Evolutionary conservation across 1,140 invertebrate species (phyloP).

Genomic region (Ceratina japonica): DNA sequence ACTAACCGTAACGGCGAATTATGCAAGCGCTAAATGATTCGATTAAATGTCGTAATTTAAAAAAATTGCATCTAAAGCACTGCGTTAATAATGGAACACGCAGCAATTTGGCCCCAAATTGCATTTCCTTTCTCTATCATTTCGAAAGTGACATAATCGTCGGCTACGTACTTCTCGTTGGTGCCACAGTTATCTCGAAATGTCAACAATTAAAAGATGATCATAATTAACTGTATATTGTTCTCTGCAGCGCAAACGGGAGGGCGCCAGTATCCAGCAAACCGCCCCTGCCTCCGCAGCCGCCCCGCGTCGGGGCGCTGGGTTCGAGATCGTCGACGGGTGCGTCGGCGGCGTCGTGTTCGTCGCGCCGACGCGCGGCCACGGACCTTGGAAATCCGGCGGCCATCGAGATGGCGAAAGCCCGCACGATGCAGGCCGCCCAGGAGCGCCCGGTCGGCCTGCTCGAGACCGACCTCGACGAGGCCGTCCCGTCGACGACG

Average conservation of each 20-base stretch:
- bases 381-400: conserved; percentile 78
- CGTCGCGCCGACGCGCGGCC: conserved; percentile 77
- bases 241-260: conserved; percentile 66
- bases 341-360: conserved; percentile 61
- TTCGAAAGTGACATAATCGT: too few relatives aligned
- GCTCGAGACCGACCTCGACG: conserved; percentile 93
- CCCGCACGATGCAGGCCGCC: conserved; percentile 78
- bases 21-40: conserved; percentile 8
- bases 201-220: neutral
- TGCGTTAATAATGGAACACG: neutral
- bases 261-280: conserved; percentile 78
- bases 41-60: neutral
- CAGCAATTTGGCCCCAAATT: too few relatives aligned
- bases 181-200: neutral
- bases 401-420: conserved; percentile 78
- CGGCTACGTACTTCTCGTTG: too few relatives aligned
- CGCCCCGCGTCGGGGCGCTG: conserved; percentile 68
- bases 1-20: neutral
- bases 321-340: conserved; percentile 66
- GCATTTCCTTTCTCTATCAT: too few relatives aligned
- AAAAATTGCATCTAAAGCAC: neutral
- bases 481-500: conserved; percentile 73
- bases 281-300: conserved; percentile 76
- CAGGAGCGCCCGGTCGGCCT: conserved; percentile 81
- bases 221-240: neutral